Conservation (phyloP, 2,888 invertebrate species). For the Phania funesta region DNA sequence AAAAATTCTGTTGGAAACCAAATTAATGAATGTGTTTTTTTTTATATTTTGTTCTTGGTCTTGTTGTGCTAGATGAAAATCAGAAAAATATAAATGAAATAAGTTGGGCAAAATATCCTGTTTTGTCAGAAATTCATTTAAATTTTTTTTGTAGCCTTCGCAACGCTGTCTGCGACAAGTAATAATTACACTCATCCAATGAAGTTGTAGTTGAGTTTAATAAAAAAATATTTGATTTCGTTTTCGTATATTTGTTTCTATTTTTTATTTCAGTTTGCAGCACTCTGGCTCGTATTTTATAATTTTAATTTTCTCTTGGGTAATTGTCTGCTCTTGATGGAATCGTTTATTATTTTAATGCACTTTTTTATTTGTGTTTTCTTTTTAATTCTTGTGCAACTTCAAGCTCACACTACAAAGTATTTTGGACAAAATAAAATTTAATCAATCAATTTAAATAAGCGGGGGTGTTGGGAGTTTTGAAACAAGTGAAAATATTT, state of each 20-base stretch:
- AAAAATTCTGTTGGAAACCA: conserved; percentile 52
- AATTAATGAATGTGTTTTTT: conserved; percentile 53
- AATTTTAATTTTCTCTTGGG: conserved; percentile 53
- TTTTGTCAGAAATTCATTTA: conserved; percentile 18
- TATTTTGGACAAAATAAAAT: neutral
- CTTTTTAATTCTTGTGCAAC: neutral
- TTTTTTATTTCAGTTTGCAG: neutral
- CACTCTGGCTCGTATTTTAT: neutral
- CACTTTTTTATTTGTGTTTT: conserved; percentile 18
- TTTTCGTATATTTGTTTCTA: conserved; percentile 8
- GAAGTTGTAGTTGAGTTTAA: conserved; percentile 35
- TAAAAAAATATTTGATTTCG: neutral
- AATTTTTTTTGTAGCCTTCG: neutral
- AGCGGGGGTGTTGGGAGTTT: neutral
- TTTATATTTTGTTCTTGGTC: neutral
- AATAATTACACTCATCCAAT: conserved; percentile 48
- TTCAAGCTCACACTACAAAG: neutral
- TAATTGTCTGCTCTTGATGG: conserved; percentile 57
- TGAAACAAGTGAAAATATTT: neutral
- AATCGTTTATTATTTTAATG: conserved; percentile 51
- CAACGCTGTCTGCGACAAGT: conserved; percentile 50
- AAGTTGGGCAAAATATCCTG: conserved; percentile 31
- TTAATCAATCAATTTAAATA: conserved; percentile 34
- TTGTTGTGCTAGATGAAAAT: conserved; percentile 42
- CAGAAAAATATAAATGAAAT: conserved; percentile 17